These are phyloP conservation scores for Danaus chrysippus DNA, from an alignment of 2,888 invertebrate species.

Conservation along the genomic window DNA sequence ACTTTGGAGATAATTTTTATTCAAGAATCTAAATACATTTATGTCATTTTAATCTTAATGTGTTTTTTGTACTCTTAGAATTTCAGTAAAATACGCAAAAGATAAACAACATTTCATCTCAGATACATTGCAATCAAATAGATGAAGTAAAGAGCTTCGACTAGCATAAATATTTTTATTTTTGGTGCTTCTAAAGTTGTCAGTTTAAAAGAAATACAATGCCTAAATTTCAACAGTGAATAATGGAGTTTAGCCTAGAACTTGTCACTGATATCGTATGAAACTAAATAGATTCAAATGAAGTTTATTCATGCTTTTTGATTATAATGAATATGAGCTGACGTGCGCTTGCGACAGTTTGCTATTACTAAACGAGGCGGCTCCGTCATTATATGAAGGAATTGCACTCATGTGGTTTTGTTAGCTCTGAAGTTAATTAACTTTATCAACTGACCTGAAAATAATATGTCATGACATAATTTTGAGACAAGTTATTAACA, in stretches of 20 bases:
- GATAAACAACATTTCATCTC: no score
- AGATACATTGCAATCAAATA: no score
- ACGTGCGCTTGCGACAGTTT: conserved; percentile 18
- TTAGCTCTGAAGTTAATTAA: conserved; percentile 4
- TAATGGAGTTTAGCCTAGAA: conserved; percentile 53
- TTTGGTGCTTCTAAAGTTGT: conserved; percentile 4
- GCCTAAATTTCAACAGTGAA: conserved; percentile 17
- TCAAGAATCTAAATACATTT: no score
- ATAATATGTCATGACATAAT: conserved; percentile 1
- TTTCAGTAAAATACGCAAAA: no score
- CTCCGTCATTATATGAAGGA: conserved; percentile 33
- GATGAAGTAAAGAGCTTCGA: no score
- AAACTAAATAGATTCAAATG: conserved; percentile 50
- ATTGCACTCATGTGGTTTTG: conserved; percentile 7
- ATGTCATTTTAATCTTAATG: no score
- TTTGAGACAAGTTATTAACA: conserved; percentile 1
- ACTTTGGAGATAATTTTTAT: no score
- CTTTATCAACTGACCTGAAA: conserved; percentile 4
- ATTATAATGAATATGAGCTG: conserved; percentile 22
- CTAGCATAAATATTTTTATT: not conserved
- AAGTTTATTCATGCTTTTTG: conserved; percentile 51
- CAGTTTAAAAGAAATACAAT: conserved; percentile 4
- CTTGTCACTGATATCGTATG: conserved; percentile 46
- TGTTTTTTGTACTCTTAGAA: no score
- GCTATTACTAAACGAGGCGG: conserved; percentile 27